Evolutionary conservation across 2,888 invertebrate species (phyloP), one percentile per base, ranked within the genome.

Genomic region (Drosophila setosimentum): DNA sequence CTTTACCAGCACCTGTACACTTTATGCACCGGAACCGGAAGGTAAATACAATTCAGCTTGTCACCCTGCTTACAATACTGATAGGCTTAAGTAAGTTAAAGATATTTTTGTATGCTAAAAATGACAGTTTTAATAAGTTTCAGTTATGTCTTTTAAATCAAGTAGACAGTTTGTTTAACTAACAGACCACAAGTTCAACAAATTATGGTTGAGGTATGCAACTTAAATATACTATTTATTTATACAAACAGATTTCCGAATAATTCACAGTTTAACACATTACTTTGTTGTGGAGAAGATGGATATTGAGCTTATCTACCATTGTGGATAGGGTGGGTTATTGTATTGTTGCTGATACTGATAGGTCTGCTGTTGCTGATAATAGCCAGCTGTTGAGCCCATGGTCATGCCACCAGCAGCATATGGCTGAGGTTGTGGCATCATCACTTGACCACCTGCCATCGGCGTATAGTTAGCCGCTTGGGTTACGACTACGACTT

Each of bases 401-500:
- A 86, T 59, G 18, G 67, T 21, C 35, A 82, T 73, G n/a, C 55
- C 69, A 16, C 53, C 73, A n/a, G 68, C 78, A 45, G 63, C 79
- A 59, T 87, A 87, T 21, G 75, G 70, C 27, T 71, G 89, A 10
- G 79, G 73, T 29, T 80, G 89, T 10, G 89, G 89, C 75, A 82
- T 71, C 60, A 89, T 53, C 54, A 78, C 33, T 40, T 77, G 90
- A 13, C 59, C 61, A 13, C 51, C 71, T 0, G 84, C 42, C 1
- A 66, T 50, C 0, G 87, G 82, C 51, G 70, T 48, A 32, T 87
- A 87, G 35, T 42, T 80, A 10, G 68, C 49, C 0, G 85, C 82
- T 35, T 80, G 90, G 6, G 66, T 89, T 29, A 87, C 73, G 60
- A 89, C 84, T 65, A 87, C 80, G 32, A 87, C 73, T 50, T 87